phyloP scores from a whole-genome alignment of 2,888 invertebrate species.

The Flexamia atlantica region DNA sequence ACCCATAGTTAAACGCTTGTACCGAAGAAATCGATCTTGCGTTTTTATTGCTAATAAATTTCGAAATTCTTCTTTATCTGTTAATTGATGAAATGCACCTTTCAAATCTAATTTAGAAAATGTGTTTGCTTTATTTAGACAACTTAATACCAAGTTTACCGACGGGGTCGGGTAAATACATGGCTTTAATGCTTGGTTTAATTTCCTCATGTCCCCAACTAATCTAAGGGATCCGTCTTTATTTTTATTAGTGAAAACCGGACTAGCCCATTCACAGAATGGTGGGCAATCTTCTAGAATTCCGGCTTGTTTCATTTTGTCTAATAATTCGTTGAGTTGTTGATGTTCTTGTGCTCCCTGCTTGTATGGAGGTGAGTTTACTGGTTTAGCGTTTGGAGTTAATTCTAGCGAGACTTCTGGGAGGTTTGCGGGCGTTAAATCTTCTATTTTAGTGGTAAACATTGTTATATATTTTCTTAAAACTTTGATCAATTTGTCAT shows the following conservation, averaged over 20 bases:
- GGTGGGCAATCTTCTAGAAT: not conserved
- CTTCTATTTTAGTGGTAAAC: not conserved
- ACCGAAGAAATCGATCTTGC: not conserved
- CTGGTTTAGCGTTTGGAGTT: constrained; percentile 11
- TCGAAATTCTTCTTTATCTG: not conserved
- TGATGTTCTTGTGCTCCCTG: not conserved
- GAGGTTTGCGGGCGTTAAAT: not conserved
- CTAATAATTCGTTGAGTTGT: not conserved
- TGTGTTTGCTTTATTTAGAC: constrained; percentile 4
- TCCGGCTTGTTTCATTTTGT: not conserved
- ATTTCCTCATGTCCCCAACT: not conserved
- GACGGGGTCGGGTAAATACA: not conserved
- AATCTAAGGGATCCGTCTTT: not conserved
- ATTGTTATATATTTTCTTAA: not conserved
- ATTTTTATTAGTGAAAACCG: not conserved
- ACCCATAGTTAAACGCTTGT: constrained; percentile 5
- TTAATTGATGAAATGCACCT: constrained; percentile 13
- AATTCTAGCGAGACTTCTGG: not conserved
- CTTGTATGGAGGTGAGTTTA: not conserved
- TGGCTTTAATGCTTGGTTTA: not conserved
- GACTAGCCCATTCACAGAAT: not conserved
- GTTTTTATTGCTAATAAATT: not conserved
- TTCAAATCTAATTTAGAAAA: constrained; percentile 3
- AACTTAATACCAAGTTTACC: not conserved
- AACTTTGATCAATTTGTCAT: not conserved